Evolutionary conservation across 2,797 vertebrate species (phyloP), one percentile per base, ranked within the genome.

Genomic region (Distichodus sexfasciatus): DNA sequence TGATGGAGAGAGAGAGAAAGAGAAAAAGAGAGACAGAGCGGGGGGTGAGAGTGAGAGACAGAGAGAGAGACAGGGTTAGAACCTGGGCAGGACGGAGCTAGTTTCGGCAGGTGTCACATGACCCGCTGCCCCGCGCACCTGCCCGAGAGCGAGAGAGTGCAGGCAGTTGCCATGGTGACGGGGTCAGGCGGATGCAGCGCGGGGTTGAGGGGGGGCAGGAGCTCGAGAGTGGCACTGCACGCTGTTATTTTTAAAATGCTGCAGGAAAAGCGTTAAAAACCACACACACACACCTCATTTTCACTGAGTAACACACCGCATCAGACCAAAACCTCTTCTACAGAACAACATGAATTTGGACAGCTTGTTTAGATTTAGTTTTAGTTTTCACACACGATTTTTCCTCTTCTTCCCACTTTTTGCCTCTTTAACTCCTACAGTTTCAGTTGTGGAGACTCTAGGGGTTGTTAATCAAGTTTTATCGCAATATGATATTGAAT

Each of bases 81-180:
- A 59, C 14, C 71, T 66, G 66, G n/a, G n/a, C n/a, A n/a, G n/a
- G n/a, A n/a, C n/a, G n/a, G n/a, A n/a, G n/a, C n/a, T 80, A 83
- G 84, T 87, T 87, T 82, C 77, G 69, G 72, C 78, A 81, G 65
- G 76, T 85, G 86, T 91, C 91, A 92, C 87, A 84, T 90, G 89
- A 92, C 89, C 90, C 79, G 76, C 87, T 90, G 88, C 87, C 90
- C 89, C 62, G 82, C 87, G 86, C 90, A 92, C 91, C 91, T 92
- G 91, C 90, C 88, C 79, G 79, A 79, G 77, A 76, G 89, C 79
- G 79, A 79, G 77, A 76, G 89, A 89, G 86, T 77, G 79, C 86
- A 76, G 76, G 86, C 84, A 86, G 90, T 92, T 92, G 87, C 91
- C 89, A 92, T 92, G 86, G 87, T 62, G 85, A 92, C 90, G 80